Conservation (phyloP, 2,797 vertebrate genomes). For the Enteromius viviparus region DNA sequence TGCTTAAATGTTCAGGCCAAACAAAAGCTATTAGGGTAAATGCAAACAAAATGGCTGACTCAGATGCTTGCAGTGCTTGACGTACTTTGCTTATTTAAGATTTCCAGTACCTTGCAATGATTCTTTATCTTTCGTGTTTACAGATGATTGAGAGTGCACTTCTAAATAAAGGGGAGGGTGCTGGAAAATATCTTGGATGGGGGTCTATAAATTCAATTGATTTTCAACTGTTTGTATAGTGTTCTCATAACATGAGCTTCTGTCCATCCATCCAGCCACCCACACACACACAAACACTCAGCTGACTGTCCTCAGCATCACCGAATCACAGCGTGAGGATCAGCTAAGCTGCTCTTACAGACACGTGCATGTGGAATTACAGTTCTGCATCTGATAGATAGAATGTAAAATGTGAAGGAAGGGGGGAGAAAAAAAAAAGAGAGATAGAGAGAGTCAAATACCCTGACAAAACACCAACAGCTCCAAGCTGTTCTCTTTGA, state of each 20-base stretch:
- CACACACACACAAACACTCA: constrained; percentile 48
- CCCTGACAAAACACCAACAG: constrained; percentile 26
- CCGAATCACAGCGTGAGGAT: constrained; percentile 11
- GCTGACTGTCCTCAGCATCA: constrained; percentile 7
- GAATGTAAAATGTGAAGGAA: constrained; percentile 22
- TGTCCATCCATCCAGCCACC: constrained; percentile 28
- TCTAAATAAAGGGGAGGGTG: neutral
- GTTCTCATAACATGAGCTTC: constrained; percentile 14
- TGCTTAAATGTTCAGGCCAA: constrained; percentile 18
- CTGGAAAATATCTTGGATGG: neutral
- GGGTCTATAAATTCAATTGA: neutral
- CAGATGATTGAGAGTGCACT: neutral
- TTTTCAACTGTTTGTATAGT: constrained; percentile 18
- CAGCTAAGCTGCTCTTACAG: constrained; percentile 31
- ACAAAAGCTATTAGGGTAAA: constrained; percentile 24
- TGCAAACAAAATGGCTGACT: constrained; percentile 36
- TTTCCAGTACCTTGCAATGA: constrained; percentile 18
- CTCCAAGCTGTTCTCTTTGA: constrained; percentile 42
- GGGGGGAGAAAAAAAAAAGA: neutral
- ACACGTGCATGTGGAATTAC: constrained; percentile 45
- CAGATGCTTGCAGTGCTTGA: neutral
- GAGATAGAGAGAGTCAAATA: constrained; percentile 23
- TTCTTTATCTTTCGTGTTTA: neutral
- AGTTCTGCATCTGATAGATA: constrained; percentile 32
- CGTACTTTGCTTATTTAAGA: constrained; percentile 17